A percentile compares a stretch with the other conserved stretches of the same genome.
Conservation (phyloP, 2,888 invertebrate genomes). For the Strigamia maritima region DNA sequence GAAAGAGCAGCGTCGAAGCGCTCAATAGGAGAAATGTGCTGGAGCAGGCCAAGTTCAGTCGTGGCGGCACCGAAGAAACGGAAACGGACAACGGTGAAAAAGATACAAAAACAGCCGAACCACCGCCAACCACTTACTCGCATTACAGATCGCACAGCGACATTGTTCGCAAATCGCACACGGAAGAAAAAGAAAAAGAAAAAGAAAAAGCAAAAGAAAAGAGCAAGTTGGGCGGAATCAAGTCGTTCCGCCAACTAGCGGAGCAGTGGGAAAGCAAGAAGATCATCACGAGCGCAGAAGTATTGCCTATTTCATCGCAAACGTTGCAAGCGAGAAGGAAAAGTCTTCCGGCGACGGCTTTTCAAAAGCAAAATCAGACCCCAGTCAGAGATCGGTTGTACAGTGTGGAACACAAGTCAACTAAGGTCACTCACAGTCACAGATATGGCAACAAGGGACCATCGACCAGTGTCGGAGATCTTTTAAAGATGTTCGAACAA, state of each 20-base stretch:
- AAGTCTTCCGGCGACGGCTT: not conserved
- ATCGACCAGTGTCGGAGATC: constrained; percentile 39
- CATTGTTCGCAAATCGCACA: not conserved
- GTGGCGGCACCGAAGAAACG: constrained; percentile 59
- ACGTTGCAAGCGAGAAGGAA: not conserved
- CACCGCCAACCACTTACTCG: not conserved
- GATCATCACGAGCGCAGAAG: too few relatives aligned
- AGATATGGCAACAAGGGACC: constrained; percentile 4
- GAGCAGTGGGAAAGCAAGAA: constrained; percentile 48
- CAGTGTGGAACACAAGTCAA: not conserved
- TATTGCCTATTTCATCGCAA: not conserved
- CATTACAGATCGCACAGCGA: not conserved
- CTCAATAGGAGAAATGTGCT: constrained; percentile 82
- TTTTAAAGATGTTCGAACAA: constrained; percentile 40
- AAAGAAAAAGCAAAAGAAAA: not conserved
- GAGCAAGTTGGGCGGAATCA: constrained; percentile 28
- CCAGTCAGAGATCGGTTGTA: not conserved
- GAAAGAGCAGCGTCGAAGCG: constrained; percentile 67
- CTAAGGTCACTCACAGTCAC: not conserved
- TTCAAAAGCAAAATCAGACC: not conserved
- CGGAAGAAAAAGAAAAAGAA: not conserved
- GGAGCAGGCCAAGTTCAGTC: constrained; percentile 79
- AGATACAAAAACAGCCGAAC: not conserved
- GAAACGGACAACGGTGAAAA: not conserved
- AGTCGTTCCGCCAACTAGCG: constrained; percentile 50